Evolutionary conservation across 2,113 vertebrate genomes (phyloP), one percentile per base, ranked within the genome.

Genomic region (Chaetodon auriga): DNA sequence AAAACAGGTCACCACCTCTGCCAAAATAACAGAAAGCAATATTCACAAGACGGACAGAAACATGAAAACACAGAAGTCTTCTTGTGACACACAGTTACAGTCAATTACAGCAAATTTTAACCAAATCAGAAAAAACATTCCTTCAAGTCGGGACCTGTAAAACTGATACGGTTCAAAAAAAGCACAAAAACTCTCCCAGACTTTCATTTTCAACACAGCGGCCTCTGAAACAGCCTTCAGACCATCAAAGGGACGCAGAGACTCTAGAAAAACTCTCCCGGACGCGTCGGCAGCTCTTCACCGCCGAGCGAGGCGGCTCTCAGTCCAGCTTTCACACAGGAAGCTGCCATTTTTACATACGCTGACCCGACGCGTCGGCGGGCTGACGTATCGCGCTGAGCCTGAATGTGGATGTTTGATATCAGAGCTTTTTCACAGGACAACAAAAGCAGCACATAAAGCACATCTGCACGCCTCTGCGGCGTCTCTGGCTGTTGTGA

Each of bases 351-450:
- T 70, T 64, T 55, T 18, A 60, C 66, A 64, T 46, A 72, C 2
- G 51, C 74, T 61, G 78, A 84, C 75, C 68, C 16, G 61, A 78
- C 68, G 66, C 78, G 71, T 78, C 68, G 57, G 81, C 25, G 68
- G 64, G 10, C 64, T 43, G 84, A 81, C 76, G 51, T 54, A 69
- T 80, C 54, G n/a, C 68, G 61, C 62, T 54, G 71, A 65, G 48
- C 77, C 70, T 81, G 48, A 83, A 68, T 19, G 53, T 68, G 73
- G 78, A 75, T 77, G 62, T 82, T 19, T 64, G 41, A 78, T 14
- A 4, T 61, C n/a, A 3, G 30, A 30, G 30, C 30, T 1, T 30
- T 54, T 72, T 75, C 41, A 68, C 53, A 46, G 49, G 57, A 11
- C 35, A 43, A 41, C 16, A 51, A 25, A 58, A 11, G 35, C 43